Evolutionary conservation across 2,888 invertebrate species (phyloP), one percentile per base, ranked within the genome.

Genomic region (Lepidocyrtinus sp.): DNA sequence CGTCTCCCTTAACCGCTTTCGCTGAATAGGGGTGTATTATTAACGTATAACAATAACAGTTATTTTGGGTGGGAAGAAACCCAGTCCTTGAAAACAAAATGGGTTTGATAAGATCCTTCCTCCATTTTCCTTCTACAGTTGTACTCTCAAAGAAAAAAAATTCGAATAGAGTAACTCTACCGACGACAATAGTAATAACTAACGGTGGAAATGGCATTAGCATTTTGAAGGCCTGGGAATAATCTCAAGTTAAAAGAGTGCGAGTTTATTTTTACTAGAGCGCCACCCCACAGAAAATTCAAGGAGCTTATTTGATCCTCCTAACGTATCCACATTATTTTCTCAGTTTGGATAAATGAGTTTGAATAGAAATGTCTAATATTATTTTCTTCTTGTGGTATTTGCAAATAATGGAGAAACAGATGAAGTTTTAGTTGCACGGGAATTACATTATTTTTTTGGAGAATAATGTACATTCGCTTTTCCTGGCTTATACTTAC

Each of bases 401-500:
- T n/a, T n/a, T n/a, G n/a, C n/a, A n/a, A n/a, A n/a, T n/a, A n/a
- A n/a, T n/a, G n/a, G n/a, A n/a, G n/a, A n/a, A n/a, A n/a, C n/a
- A n/a, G n/a, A n/a, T n/a, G n/a, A n/a, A n/a, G n/a, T n/a, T n/a
- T n/a, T n/a, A n/a, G n/a, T n/a, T n/a, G n/a, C n/a, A n/a, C n/a
- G n/a, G n/a, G n/a, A n/a, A n/a, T n/a, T n/a, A n/a, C n/a, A n/a
- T n/a, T n/a, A n/a, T n/a, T n/a, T n/a, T n/a, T n/a, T n/a, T n/a
- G n/a, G n/a, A n/a, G n/a, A n/a, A n/a, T n/a, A n/a, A n/a, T n/a
- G n/a, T n/a, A n/a, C n/a, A n/a, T n/a, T n/a, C n/a, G n/a, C n/a
- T 50, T 50, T 36, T 50, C 36, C 27, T 69, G 75, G 69, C 75
- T n/a, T n/a, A n/a, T n/a, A 69, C 46, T 75, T 69, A 69, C 75